Evolutionary conservation across 2,113 vertebrate genomes (phyloP).

Genomic region (Oncorhynchus gorbuscha): DNA sequence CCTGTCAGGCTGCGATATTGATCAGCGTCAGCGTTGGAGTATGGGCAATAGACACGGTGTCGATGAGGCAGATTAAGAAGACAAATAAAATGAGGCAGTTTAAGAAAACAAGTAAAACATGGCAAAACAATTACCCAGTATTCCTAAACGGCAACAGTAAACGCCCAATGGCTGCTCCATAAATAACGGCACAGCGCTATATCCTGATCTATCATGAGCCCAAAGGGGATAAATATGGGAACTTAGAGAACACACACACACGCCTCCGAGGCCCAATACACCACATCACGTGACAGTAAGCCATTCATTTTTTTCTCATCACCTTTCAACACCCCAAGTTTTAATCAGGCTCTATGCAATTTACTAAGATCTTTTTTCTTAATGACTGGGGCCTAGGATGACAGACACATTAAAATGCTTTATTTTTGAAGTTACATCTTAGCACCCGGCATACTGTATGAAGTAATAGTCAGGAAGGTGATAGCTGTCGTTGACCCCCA

Average conservation of each 20-base stretch:
- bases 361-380: slow-evolving; percentile 40
- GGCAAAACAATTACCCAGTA: slow-evolving; percentile 23
- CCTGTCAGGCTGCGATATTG: slow-evolving; percentile 7
- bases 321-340: slow-evolving; percentile 47
- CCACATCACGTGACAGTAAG: not conserved
- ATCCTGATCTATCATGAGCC: no score
- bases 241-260: not conserved
- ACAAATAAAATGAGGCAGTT: slow-evolving; percentile 10
- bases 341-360: slow-evolving; percentile 58
- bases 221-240: no score
- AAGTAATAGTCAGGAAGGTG: not conserved
- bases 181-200: slow-evolving; percentile 6
- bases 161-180: not conserved
- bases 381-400: slow-evolving; percentile 31
- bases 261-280: not conserved
- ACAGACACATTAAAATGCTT: not conserved
- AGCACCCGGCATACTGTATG: not conserved
- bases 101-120: slow-evolving; percentile 38
- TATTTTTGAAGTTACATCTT: not conserved
- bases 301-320: slow-evolving; percentile 40
- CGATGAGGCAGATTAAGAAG: not conserved
- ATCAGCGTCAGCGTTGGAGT: not conserved
- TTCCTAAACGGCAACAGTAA: slow-evolving; percentile 9
- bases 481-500: not conserved
- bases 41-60: not conserved